These are phyloP conservation scores for Microcaecilia unicolor DNA, from an alignment of 2,797 vertebrate species.

Conservation along the genomic window DNA sequence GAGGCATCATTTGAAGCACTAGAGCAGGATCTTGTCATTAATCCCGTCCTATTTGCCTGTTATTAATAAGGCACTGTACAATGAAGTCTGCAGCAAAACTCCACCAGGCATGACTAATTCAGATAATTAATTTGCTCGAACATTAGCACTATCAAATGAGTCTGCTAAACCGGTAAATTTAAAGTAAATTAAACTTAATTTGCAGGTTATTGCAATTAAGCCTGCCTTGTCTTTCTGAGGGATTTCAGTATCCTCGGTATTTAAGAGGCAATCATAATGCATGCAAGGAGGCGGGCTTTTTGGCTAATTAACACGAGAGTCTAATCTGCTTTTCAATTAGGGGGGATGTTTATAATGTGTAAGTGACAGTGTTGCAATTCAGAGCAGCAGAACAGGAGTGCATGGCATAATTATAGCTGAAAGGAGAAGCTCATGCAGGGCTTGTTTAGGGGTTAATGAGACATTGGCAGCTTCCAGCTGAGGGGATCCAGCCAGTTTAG, in stretches of 20 bases:
- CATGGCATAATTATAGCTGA: constrained; percentile 87
- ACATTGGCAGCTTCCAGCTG: constrained; percentile 92
- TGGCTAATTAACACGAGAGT: constrained; percentile 74
- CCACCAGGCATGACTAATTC: constrained; percentile 95
- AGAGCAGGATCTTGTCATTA: constrained; percentile 65
- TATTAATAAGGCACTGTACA: constrained; percentile 80
- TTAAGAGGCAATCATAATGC: constrained; percentile 78
- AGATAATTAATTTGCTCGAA: constrained; percentile 98
- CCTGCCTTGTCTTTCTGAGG: constrained; percentile 78
- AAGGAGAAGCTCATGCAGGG: constrained; percentile 81
- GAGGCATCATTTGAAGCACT: constrained; percentile 44
- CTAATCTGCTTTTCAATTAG: constrained; percentile 91
- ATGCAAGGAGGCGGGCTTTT: constrained; percentile 70
- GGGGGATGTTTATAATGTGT: constrained; percentile 68
- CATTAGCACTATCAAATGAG: constrained; percentile 94
- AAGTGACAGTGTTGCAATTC: constrained; percentile 66
- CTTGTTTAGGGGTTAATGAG: constrained; percentile 99
- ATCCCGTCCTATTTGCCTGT: constrained; percentile 92
- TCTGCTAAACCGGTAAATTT: constrained; percentile 84
- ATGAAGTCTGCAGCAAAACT: constrained; percentile 77
- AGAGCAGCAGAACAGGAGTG: constrained; percentile 62
- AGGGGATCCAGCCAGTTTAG: constrained; percentile 78
- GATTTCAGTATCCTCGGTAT: constrained; percentile 75
- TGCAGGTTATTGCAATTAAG: constrained; percentile 96
- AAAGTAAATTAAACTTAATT: constrained; percentile 91